phyloP scores from a whole-genome alignment of 2,888 invertebrate genomes.

The Hirtodrosophila confusa region DNA sequence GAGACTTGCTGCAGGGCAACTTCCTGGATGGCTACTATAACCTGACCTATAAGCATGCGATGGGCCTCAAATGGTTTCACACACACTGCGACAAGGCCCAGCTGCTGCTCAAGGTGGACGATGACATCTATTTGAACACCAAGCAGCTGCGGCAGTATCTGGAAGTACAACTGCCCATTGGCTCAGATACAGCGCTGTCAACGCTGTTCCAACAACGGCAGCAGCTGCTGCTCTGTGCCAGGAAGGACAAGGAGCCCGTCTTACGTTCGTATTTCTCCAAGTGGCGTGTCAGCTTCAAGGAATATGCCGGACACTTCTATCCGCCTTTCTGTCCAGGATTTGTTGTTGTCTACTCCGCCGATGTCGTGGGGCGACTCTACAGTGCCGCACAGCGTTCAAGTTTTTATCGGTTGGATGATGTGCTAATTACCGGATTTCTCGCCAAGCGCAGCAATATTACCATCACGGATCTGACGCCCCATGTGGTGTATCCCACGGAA shows the following conservation, averaged over 20 bases:
- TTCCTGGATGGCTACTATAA: slow-evolving; percentile 91
- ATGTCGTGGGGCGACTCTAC: slow-evolving; percentile 40
- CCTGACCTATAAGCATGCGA: slow-evolving; percentile 92
- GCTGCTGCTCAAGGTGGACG: slow-evolving; percentile 88
- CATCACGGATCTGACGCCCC: slow-evolving; percentile 34
- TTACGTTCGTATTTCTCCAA: slow-evolving; percentile 36
- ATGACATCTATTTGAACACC: slow-evolving; percentile 48
- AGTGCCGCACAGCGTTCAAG: slow-evolving; percentile 30
- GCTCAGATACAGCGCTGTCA: background rate
- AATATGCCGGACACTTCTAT: slow-evolving; percentile 28
- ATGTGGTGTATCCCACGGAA: slow-evolving; percentile 24
- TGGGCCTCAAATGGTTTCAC: slow-evolving; percentile 90
- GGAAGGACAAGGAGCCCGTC: slow-evolving; percentile 15
- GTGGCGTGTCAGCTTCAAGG: slow-evolving; percentile 48
- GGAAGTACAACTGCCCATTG: background rate
- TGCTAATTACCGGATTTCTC: slow-evolving; percentile 48
- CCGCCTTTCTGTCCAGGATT: slow-evolving; percentile 54
- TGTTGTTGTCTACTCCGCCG: slow-evolving; percentile 36
- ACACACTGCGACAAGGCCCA: slow-evolving; percentile 88
- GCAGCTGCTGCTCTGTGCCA: slow-evolving; percentile 28
- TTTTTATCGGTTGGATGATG: slow-evolving; percentile 48
- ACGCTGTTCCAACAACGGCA: background rate
- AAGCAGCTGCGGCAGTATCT: slow-evolving; percentile 12
- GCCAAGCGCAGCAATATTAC: slow-evolving; percentile 34
- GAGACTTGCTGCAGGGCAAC: slow-evolving; percentile 89